Conservation (phyloP, 2,888 invertebrate species). For the Drosophila eohydei region DNA sequence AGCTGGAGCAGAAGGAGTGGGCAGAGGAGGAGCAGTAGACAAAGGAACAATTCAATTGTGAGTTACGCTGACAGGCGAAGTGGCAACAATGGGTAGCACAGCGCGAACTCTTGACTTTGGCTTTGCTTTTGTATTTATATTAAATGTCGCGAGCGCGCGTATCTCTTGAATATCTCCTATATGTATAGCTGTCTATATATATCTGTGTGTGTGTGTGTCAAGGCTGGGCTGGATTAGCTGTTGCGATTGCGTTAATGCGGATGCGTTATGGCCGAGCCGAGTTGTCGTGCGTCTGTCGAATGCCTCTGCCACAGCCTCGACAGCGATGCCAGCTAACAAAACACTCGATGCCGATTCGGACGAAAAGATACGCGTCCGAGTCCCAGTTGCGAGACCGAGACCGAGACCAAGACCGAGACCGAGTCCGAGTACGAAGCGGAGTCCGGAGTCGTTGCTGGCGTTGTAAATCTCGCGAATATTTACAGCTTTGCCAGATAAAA, state of each 20-base stretch:
- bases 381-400: conserved; percentile 17
- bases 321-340: conserved; percentile 16
- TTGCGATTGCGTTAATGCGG: conserved; percentile 45
- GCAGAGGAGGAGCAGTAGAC: conserved; percentile 50
- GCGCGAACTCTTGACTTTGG: conserved; percentile 19
- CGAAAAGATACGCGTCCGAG: conserved; percentile 53
- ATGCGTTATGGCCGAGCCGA: conserved; percentile 46
- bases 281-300: conserved; percentile 52
- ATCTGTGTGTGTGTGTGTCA: conserved; percentile 22
- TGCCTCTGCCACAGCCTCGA: conserved; percentile 25
- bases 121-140: conserved; percentile 16
- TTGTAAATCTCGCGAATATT: conserved; percentile 84
- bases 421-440: conserved; percentile 19
- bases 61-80: conserved; percentile 70
- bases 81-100: conserved; percentile 68
- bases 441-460: conserved; percentile 52
- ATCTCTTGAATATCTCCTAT: conserved; percentile 3
- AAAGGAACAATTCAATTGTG: conserved; percentile 80
- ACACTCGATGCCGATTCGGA: conserved; percentile 48
- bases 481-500: conserved; percentile 81
- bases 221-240: conserved; percentile 51
- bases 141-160: conserved; percentile 22
- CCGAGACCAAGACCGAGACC: not conserved
- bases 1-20: conserved; percentile 1
- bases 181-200: not conserved